A percentile compares a stretch with the other conserved stretches of the same genome.
Conservation (phyloP, 2,113 vertebrate genomes). For the Puma concolor region DNA sequence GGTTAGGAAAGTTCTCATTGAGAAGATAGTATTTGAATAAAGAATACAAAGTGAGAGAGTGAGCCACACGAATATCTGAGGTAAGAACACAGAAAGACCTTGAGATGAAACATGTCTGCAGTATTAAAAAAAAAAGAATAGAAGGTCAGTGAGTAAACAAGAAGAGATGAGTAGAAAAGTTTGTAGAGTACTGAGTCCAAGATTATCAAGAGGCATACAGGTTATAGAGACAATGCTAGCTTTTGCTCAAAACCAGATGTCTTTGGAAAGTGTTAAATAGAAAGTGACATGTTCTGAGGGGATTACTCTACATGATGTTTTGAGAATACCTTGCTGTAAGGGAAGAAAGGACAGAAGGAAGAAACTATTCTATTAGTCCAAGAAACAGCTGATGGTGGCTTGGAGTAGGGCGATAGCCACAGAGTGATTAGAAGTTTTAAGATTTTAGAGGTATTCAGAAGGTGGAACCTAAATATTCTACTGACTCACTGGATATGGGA, state of each 20-base stretch:
- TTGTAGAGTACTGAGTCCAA: background rate
- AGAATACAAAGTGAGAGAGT: background rate
- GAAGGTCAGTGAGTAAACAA: background rate
- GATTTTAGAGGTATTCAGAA: background rate
- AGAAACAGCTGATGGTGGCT: background rate
- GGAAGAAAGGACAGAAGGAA: background rate
- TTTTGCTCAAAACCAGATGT: background rate
- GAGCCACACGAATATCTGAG: rapidly evolving
- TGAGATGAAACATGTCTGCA: background rate
- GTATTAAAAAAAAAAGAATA: background rate
- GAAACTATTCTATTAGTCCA: background rate
- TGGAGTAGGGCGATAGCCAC: rapidly evolving
- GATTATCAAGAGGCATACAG: rapidly evolving
- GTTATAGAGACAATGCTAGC: background rate
- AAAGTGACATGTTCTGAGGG: background rate
- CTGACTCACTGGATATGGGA: background rate
- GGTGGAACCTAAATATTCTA: background rate
- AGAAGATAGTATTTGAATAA: background rate
- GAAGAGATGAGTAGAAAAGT: background rate
- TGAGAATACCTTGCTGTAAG: background rate
- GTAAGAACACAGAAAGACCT: background rate
- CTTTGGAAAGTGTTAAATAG: background rate
- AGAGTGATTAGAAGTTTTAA: background rate
- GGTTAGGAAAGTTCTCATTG: background rate
- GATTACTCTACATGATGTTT: background rate